Base-by-base conservation (phyloP, 2,113 vertebrate species). In the Pardalotus punctatus region DNA sequence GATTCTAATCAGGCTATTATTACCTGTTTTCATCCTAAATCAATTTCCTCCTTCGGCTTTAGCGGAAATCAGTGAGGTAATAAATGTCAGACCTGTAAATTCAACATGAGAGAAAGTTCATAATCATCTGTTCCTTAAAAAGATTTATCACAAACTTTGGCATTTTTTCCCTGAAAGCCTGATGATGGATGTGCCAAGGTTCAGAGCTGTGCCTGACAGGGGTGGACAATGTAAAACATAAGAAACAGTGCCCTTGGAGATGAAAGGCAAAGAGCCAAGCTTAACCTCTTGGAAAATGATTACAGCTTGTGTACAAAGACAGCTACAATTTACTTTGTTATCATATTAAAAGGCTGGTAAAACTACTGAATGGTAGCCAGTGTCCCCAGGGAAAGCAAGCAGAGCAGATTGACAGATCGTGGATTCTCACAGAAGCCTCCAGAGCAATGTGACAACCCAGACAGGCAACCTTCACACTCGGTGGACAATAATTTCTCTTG, bases 11-110 rank as follows among this genome's bases (percentile, higher is more conserved):
- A 91, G 95, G 51, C 28, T 96, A 66, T 86, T 93, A 90, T 74
- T 77, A 88, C 31, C 47, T 74, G 69, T 95, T 96, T 96, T 87
- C 40, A 79, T 72, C 58, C 51, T 79, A 94, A 96, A 95, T 93
- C 72, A 88, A 70, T 96, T 93, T 54, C 27, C 14, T 65, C 95
- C 23, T 14, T 42, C 21, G 53, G n/a, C 17, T 92, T 80, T 47
- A 88, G 54, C 45, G 90, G 57, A 47, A 95, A 82, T 90, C 84
- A 58, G 66, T 74, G 83, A 86, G 28, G 72, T 81, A 86, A 89
- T 96, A 96, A 95, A 92, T 28, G 17, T 80, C 94, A 94, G 58
- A 62, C 35, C 76, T 70, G 62, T 61, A 87, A 90, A 92, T 93
- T 81, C 95, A 62, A 38, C 2, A 7, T 50, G 36, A 90, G 87